Base-by-base conservation (phyloP, 23 tunicate genomes). In the Trididemnum miniatum region DNA sequence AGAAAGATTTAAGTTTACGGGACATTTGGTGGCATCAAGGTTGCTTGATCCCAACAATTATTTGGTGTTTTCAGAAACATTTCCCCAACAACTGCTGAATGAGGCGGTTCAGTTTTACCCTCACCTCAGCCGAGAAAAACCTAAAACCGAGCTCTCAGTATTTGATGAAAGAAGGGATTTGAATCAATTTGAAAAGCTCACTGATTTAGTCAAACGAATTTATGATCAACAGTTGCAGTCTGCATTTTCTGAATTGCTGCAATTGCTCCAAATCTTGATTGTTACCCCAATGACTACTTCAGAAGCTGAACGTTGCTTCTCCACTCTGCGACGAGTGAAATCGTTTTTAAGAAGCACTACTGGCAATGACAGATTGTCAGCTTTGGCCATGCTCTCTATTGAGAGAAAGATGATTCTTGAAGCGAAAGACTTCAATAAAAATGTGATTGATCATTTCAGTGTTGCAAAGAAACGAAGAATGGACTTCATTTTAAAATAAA, bases 261-360 rank as follows among this genome's bases (percentile, higher is more conserved):
- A 51, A 50, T 35, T 76, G 31, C 9, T 49, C 1, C 49, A 76
- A 76, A 76, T 76, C 35, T 52, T 76, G 31, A 4, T 76, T 44
- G 38, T 36, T 0, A 76, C 63, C 20, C 81, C 81, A 51, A 76
- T 76, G 81, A 76, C 81, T 50, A 76, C 65, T 5, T 50, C 81
- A 25, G 81, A 76, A 40, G 39, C 39, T 4, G 75, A 69, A 69
- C 29, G 75, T 28, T 31, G 38, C 38, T 69, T 69, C 31, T 69
- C 75, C 29, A 69, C 75, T 5, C 75, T 29, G 37, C 37, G 39
- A 5, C 37, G 75, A 29, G 31, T 69, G 4, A 69, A 69, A 33
- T 31, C 38, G 9, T 69, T 69, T 32, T 69, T 69, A 24, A 5
- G 75, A 5, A 69, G 25, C 25, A 31, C 75, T 4, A 69, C 39